Evolutionary conservation across 2,113 vertebrate genomes (phyloP).

Genomic region (Saccopteryx leptura): DNA sequence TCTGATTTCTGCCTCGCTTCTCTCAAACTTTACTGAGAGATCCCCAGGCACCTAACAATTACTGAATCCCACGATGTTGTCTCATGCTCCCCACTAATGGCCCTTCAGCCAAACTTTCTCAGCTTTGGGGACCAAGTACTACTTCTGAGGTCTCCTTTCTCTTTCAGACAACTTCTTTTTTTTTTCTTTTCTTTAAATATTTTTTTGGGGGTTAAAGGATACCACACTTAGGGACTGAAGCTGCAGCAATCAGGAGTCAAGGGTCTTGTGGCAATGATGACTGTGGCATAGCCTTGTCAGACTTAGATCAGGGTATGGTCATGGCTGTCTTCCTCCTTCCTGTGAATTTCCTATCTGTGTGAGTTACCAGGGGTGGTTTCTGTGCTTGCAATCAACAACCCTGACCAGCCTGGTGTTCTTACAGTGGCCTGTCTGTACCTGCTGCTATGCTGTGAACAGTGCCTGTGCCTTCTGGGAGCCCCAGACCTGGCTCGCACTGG

Average conservation of each 20-base stretch:
- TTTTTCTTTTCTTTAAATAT: neutral
- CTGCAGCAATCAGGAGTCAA: neutral
- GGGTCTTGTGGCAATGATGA: neutral
- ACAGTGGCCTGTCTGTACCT: neutral
- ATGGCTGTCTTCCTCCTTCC: neutral
- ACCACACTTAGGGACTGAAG: neutral
- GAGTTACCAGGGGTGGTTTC: neutral
- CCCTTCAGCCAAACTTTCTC: neutral
- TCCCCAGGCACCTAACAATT: neutral
- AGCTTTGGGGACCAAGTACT: neutral
- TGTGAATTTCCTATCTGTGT: neutral
- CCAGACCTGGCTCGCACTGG: neutral
- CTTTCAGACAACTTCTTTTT: neutral
- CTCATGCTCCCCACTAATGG: neutral
- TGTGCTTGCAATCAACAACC: neutral
- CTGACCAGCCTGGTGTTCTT: neutral
- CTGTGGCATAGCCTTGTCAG: neutral
- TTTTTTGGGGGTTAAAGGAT: too few species aligned
- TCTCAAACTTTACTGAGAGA: neutral
- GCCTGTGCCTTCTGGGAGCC: neutral
- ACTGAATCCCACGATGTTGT: neutral
- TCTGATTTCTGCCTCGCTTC: neutral
- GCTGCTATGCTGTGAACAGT: fast-evolving
- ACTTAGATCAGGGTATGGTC: neutral
- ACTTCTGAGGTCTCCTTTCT: neutral